phyloP scores from a whole-genome alignment of 2,113 vertebrate species.

The Pedetes capensis region DNA sequence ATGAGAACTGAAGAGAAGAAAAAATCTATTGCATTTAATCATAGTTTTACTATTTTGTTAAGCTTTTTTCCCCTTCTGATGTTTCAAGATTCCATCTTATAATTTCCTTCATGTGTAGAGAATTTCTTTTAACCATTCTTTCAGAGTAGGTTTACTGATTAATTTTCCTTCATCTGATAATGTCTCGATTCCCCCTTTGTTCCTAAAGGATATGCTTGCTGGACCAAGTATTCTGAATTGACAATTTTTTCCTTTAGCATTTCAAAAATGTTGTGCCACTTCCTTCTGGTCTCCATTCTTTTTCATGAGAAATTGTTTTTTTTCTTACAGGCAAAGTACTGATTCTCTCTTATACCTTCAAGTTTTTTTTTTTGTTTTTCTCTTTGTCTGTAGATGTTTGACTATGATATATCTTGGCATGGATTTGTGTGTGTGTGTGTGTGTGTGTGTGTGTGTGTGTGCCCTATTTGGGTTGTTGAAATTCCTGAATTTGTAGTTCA shows the following conservation, averaged over 20 bases:
- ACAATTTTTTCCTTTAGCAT: background rate
- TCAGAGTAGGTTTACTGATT: too few species aligned
- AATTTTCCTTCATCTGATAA: too few species aligned
- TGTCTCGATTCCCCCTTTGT: background rate
- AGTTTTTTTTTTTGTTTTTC: background rate
- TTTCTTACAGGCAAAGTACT: background rate
- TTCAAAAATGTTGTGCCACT: too few species aligned
- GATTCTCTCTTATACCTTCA: background rate
- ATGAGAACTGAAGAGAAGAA: background rate
- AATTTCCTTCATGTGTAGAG: background rate
- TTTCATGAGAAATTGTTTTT: conserved; percentile 30
- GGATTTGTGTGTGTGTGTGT: too few species aligned
- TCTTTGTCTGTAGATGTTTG: background rate
- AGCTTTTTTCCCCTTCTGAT: background rate
- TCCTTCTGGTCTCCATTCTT: background rate
- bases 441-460: conserved; percentile 26
- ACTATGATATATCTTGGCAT: too few species aligned
- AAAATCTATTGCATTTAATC: background rate
- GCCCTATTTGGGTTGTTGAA: background rate
- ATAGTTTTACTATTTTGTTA: background rate
- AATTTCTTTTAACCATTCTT: background rate
- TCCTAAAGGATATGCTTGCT: background rate
- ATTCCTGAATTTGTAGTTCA: conserved; percentile 18
- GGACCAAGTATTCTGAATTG: background rate
- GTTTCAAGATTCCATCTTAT: background rate